These are phyloP conservation scores for Vombatus ursinus DNA, from an alignment of 2,113 vertebrate species.

Conservation along the genomic window DNA sequence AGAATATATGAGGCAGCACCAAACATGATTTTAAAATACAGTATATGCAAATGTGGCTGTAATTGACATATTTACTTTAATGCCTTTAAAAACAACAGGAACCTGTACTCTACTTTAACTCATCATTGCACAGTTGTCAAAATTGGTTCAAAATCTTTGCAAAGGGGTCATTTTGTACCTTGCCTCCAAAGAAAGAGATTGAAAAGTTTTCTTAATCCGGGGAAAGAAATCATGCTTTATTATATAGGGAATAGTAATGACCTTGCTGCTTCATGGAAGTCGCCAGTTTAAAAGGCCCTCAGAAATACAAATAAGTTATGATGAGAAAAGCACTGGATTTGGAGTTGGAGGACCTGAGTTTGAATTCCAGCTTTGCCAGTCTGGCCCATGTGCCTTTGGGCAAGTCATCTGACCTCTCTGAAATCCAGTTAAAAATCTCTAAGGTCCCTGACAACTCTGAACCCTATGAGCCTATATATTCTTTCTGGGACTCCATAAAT, in stretches of 20 bases:
- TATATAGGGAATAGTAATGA: background rate
- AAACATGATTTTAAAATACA: conserved; percentile 80
- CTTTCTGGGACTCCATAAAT: background rate
- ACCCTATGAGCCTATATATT: background rate
- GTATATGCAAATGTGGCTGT: conserved; percentile 79
- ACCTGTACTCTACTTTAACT: conserved; percentile 70
- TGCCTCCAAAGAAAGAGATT: background rate
- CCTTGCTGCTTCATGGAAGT: background rate
- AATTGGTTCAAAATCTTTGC: conserved; percentile 32
- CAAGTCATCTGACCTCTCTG: background rate
- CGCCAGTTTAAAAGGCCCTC: background rate
- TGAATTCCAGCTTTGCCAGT: conserved; percentile 11
- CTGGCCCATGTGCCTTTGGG: background rate
- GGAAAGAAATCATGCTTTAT: background rate
- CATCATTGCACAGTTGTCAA: conserved; percentile 26
- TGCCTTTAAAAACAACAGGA: conserved; percentile 43
- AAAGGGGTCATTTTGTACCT: background rate
- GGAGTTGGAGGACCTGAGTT: background rate
- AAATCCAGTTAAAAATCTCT: background rate
- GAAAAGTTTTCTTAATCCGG: background rate
- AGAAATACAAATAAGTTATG: background rate
- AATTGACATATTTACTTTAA: conserved; percentile 74
- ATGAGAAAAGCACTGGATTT: background rate
- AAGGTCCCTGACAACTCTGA: background rate
- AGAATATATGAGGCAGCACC: conserved; percentile 78